Evolutionary conservation across 2,888 invertebrate genomes (phyloP), one percentile per base, ranked within the genome.

Genomic region (Drosophila planitibia): DNA sequence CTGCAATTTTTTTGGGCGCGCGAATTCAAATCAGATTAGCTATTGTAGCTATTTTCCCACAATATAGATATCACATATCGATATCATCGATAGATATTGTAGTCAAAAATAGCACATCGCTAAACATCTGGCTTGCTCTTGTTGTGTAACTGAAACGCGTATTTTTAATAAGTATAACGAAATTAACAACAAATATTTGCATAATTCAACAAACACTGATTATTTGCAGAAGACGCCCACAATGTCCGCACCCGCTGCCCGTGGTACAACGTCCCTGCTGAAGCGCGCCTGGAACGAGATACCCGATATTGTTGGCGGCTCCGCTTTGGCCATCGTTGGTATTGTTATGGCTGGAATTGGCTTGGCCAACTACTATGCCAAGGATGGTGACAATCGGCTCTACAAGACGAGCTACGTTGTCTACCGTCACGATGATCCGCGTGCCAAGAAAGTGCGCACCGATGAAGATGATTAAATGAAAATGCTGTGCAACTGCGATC

Each of bases 401-500:
- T 96, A 96, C 92, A 96, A 96, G 92, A 85, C 92, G 47, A 93
- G 94, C 28, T 96, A 95, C 90, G 94, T 95, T 41, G 95, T 96
- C 12, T 94, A 95, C 92, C 94, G 96, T 73, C 94, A 96, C 19
- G 96, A 96, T 82, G 96, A 96, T 90, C 96, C 96, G 2, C 94
- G 94, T 88, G 95, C 93, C 25, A 93, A 94, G 54, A 94, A 93
- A 89, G 94, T 96, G 51, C 94, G 93, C 69, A 94, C 94, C 84
- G 94, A 95, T 82, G 95, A 79, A 53, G 82, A 83, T 51, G 74
- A 81, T 37, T 83, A 77, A 76, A 73, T 69, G 35, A 35, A 58
- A 65, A 66, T n/a, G 35, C 54, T 66, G 52, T 51, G 55, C 16
- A 57, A 76, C 47, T 62, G 57, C 60, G 64, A 57, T 62, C 9